These are phyloP conservation scores for Microtus richardsoni DNA, from an alignment of 2,113 vertebrate genomes.

Conservation along the genomic window DNA sequence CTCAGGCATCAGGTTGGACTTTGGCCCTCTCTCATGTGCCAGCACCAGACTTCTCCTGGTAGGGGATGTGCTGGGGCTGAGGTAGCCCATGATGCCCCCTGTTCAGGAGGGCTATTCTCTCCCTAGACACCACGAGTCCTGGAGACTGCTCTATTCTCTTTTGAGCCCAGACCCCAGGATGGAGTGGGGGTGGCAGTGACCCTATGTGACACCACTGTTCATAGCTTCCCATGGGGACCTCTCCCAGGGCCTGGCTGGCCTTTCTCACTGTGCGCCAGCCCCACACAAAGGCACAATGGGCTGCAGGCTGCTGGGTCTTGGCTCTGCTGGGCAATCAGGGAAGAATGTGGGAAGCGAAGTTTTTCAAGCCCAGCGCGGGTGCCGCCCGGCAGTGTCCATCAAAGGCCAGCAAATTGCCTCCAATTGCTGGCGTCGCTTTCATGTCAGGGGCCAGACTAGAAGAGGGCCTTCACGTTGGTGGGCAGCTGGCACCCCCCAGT, in stretches of 20 bases:
- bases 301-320: conserved; percentile 86
- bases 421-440: conserved; percentile 89
- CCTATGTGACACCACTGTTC: conserved; percentile 68
- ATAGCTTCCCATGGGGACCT: conserved; percentile 73
- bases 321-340: conserved; percentile 88
- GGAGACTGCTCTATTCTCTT: background rate
- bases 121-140: background rate
- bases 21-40: background rate
- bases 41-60: background rate
- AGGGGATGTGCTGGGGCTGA: background rate
- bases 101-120: background rate
- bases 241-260: conserved; percentile 83
- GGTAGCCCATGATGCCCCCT: background rate
- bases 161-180: background rate
- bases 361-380: conserved; percentile 88
- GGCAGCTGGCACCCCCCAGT: conserved; percentile 70
- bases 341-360: conserved; percentile 89
- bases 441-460: conserved; percentile 87
- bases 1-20: background rate
- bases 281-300: conserved; percentile 85
- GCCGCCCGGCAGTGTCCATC: conserved; percentile 87
- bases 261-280: conserved; percentile 82
- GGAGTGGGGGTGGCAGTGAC: conserved; percentile 57
- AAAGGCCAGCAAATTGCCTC: conserved; percentile 90
- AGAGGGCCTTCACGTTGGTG: conserved; percentile 82